Evolutionary conservation across 2,888 invertebrate species (phyloP), one percentile per base, ranked within the genome.

Genomic region (Mactromeris polynyma): DNA sequence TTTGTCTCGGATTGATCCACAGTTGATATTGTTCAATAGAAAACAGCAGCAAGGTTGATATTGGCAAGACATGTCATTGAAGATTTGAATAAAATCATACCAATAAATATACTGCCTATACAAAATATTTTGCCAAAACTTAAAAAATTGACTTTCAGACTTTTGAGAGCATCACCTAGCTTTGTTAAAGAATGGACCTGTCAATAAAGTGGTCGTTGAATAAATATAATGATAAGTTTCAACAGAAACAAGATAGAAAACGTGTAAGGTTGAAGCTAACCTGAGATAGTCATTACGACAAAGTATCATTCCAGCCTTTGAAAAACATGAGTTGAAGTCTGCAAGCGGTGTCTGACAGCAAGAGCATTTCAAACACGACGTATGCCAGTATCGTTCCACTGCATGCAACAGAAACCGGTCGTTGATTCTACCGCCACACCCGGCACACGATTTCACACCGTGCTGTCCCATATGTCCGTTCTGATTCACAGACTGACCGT

Each of bases 221-320:
- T 42, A 11, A 42, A 7, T 42, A 11, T 42, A 42, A 11, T 42
- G 42, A 42, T 42, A 42, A 7, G 42, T 42, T 42, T 42, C 7
- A 3, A 54, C 19, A 54, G 42, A 42, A 14, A 42, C 6, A 54
- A 54, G 2, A 54, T 21, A 54, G 14, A 54, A 6, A 58, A n/a
- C 21, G 21, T 58, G 58, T 6, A 26, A 64, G n/a, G n/a, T n/a
- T n/a, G n/a, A n/a, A n/a, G n/a, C 98, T 98, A 97, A 99, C 99
- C 98, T 98, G 97, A 98, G 98, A 97, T 99, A 99, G 97, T 99
- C 99, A 97, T 98, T 98, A 98, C 98, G 98, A 98, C 99, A 99
- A 96, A 99, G 98, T 97, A 99, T 98, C 98, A 99, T 98, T 95
- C 98, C 98, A 93, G 98, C 98, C 97, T 98, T 98, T 97, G 98